These are phyloP conservation scores for Philhelius pedissequus DNA, from an alignment of 2,888 invertebrate genomes.

Conservation along the genomic window DNA sequence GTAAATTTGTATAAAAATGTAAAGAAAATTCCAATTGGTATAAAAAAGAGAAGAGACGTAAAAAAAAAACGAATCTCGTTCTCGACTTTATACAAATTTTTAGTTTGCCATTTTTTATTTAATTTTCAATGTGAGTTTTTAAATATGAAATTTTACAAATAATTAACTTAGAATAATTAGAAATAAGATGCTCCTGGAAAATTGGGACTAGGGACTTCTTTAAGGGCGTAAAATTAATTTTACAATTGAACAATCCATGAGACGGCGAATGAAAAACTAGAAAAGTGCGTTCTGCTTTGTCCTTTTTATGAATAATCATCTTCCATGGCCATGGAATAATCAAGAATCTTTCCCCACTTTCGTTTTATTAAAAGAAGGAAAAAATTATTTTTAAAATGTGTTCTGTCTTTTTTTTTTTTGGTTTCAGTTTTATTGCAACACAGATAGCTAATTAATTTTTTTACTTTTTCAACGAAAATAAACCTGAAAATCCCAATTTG, in stretches of 20 bases:
- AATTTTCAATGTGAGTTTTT: neutral
- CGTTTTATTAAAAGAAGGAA: neutral
- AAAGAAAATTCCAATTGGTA: constrained; percentile 41
- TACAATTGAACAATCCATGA: neutral
- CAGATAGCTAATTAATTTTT: neutral
- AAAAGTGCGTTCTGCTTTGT: constrained; percentile 22
- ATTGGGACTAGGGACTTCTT: neutral
- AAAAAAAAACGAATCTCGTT: neutral
- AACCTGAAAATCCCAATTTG: neutral
- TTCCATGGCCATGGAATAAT: neutral
- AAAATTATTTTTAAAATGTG: neutral
- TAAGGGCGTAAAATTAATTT: constrained; percentile 39
- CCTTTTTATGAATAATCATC: constrained; percentile 9
- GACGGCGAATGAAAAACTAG: neutral
- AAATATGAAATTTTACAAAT: neutral
- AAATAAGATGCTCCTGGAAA: neutral
- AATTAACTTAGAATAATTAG: neutral
- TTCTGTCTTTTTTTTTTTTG: neutral
- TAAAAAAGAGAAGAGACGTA: neutral
- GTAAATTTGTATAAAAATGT: neutral
- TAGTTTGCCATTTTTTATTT: neutral
- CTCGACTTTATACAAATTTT: too few relatives aligned
- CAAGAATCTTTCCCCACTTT: neutral
- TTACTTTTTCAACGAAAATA: neutral
- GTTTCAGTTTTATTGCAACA: neutral